Evolutionary conservation across 2,113 vertebrate genomes (phyloP).

Genomic region (Eptesicus fuscus): DNA sequence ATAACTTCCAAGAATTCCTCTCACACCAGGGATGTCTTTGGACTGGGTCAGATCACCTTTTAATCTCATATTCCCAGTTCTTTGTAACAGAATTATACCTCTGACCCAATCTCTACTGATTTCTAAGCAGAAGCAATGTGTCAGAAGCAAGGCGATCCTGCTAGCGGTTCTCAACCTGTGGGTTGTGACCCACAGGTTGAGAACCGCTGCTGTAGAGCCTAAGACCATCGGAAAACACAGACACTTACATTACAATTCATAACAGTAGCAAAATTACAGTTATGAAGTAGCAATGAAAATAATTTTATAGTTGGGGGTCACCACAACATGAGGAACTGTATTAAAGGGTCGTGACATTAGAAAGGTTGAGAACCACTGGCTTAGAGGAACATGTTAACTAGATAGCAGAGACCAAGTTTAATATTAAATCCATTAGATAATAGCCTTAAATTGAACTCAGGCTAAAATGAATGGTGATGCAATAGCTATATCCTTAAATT

Average conservation of each 20-base stretch:
- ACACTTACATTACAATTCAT: too few species aligned
- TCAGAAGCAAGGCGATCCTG: too few species aligned
- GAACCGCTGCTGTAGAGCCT: too few species aligned
- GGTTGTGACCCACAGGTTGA: too few species aligned
- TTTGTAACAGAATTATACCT: neutral
- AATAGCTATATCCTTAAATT: neutral
- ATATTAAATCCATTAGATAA: neutral
- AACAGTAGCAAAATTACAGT: too few species aligned
- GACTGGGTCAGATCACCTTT: neutral
- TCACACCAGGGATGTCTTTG: neutral
- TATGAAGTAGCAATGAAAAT: too few species aligned
- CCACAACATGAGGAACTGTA: too few species aligned
- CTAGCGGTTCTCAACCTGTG: too few species aligned
- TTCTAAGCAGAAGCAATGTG: neutral
- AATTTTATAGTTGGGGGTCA: too few species aligned
- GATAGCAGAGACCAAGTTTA: neutral
- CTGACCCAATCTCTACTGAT: neutral
- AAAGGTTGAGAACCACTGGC: neutral
- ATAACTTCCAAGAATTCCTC: conserved; percentile 24
- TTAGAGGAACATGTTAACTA: neutral
- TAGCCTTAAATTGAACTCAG: neutral
- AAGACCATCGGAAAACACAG: too few species aligned
- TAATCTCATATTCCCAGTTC: neutral
- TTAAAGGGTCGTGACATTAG: too few species aligned
- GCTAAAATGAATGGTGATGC: neutral